phyloP scores from a whole-genome alignment of 1,140 invertebrate species.

The Trachymyrmex septentrionalis region DNA sequence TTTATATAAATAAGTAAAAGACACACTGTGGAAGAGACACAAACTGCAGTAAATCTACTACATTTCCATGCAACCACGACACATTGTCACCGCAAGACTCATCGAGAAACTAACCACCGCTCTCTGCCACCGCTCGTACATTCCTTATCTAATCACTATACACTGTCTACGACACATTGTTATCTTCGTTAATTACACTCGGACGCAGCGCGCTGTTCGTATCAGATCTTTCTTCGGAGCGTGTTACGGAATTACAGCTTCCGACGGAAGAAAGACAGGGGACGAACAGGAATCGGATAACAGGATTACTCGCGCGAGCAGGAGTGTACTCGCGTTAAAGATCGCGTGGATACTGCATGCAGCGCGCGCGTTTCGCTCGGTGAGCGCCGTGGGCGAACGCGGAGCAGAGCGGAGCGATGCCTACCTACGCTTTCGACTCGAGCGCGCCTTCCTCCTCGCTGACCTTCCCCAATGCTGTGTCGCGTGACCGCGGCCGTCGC shows the following conservation, averaged over 20 bases:
- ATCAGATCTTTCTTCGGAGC: background rate
- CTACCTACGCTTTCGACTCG: constrained; percentile 56
- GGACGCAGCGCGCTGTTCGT: background rate
- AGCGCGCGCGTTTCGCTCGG: constrained; percentile 20
- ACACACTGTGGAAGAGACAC: background rate
- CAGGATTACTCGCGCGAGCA: constrained; percentile 35
- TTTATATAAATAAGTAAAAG: background rate
- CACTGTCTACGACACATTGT: constrained; percentile 13
- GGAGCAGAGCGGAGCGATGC: constrained; percentile 38
- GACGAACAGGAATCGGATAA: background rate
- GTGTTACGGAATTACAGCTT: background rate
- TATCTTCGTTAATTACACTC: constrained; percentile 11
- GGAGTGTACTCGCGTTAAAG: constrained; percentile 28
- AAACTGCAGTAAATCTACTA: constrained; percentile 2
- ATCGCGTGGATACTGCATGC: constrained; percentile 30
- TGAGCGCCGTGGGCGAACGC: constrained; percentile 55
- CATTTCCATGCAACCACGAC: background rate
- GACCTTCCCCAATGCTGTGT: constrained; percentile 66
- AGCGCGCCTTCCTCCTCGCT: constrained; percentile 42
- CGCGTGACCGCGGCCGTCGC: constrained; percentile 27
- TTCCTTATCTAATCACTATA: constrained; percentile 26
- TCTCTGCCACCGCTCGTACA: background rate
- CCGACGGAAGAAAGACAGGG: no score
- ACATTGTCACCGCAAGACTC: background rate
- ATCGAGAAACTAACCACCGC: constrained; percentile 20